These are phyloP conservation scores for Aleiodes testaceus DNA, from an alignment of 2,888 invertebrate species.

Conservation along the genomic window DNA sequence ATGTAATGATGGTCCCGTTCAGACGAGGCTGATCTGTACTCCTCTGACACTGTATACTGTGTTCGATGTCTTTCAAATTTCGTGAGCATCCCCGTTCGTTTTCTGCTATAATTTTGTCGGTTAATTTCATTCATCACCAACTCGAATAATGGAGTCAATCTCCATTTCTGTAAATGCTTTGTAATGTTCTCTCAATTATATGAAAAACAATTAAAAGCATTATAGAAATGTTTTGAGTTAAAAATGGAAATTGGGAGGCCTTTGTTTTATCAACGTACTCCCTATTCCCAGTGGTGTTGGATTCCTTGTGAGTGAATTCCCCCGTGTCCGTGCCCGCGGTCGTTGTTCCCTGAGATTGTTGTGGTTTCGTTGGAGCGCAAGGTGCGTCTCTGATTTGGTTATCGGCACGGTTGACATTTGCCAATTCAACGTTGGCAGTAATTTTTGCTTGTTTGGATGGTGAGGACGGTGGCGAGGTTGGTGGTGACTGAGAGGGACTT, in stretches of 20 bases:
- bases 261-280: slow-evolving; percentile 61
- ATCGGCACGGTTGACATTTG: slow-evolving; percentile 60
- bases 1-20: slow-evolving; percentile 49
- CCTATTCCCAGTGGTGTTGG: slow-evolving; percentile 57
- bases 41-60: slow-evolving; percentile 51
- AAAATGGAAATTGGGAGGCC: too few relatives aligned
- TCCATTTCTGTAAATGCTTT: not conserved
- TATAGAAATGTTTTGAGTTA: too few relatives aligned
- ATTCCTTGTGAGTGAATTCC: slow-evolving; percentile 51
- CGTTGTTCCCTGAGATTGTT: slow-evolving; percentile 42
- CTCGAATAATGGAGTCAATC: not conserved
- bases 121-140: not conserved
- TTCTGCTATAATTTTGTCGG: slow-evolving; percentile 54
- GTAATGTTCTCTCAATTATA: too few relatives aligned
- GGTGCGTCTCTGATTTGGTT: slow-evolving; percentile 44
- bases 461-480: slow-evolving; percentile 70
- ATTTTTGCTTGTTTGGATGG: slow-evolving; percentile 66
- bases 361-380: slow-evolving; percentile 41
- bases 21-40: slow-evolving; percentile 48
- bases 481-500: slow-evolving; percentile 70
- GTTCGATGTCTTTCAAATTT: slow-evolving; percentile 63
- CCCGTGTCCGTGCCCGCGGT: slow-evolving; percentile 47
- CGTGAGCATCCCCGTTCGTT: slow-evolving; percentile 66
- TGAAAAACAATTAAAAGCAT: too few relatives aligned
- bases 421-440: slow-evolving; percentile 64